Base-by-base conservation (phyloP, 2,797 vertebrate genomes). In the Erpetoichthys calabaricus region DNA sequence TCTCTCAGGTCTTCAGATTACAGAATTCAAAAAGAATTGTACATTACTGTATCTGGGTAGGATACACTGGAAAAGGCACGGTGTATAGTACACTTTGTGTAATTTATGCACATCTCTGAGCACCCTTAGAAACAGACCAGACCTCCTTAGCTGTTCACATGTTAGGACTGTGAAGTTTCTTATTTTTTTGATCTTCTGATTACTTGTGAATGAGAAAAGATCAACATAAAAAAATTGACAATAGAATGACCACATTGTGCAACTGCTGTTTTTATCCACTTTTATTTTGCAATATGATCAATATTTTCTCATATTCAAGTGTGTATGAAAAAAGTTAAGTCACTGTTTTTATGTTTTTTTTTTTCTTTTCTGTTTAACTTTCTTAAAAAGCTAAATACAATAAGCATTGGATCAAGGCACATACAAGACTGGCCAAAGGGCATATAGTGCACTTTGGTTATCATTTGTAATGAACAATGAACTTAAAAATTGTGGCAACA, bases 351-450 rank as follows among this genome's bases (percentile, higher is more conserved):
- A 25, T 25, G 25, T 25, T 25, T 25, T 25, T 25, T n/a, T n/a
- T 25, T 25, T 25, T 25, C 25, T 25, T 25, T 25, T 25, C 25
- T 25, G 25, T 25, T 25, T 25, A 25, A 25, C 25, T 25, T 25
- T 25, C 25, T 82, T 92, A 92, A 89, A 95, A 97, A 92, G 92
- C 89, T 94, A 91, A 93, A 93, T 97, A 98, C 92, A 93, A 85
- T 89, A 95, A 96, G 92, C 81, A 70, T 97, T 92, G 83, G 90
- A 93, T 97, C 95, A 99, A 99, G 96, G 96, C 96, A 99, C 95
- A 92, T 97, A 94, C 90, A 94, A 96, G 90, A 98, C 91, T 93
- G 88, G 89, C 94, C 95, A 98, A 97, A 98, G 95, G 91, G 92
- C 89, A 60, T 90, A 95, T 86, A 96, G 92, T 91, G 94, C 96